Evolutionary conservation across 2,888 invertebrate genomes (phyloP).

Genomic region (Neocrepidodera transversa): DNA sequence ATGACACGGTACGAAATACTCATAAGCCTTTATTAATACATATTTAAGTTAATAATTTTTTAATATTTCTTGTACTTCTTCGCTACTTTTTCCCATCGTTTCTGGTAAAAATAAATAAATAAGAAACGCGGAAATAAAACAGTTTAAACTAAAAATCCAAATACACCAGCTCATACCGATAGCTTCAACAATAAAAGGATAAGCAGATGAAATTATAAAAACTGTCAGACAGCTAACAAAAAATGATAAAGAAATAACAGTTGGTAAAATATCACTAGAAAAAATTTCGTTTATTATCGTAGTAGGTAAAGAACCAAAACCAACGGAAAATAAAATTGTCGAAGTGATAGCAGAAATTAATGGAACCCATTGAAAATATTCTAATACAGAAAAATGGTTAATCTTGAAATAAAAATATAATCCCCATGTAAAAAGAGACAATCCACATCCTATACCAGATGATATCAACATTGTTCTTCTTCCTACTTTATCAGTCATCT

Average conservation of each 20-base stretch:
- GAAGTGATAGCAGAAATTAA: not conserved
- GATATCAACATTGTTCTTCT: not conserved
- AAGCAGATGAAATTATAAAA: not conserved
- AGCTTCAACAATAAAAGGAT: conserved; percentile 5
- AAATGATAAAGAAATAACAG: conserved; percentile 5
- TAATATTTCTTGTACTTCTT: conserved; percentile 19
- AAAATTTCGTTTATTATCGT: conserved; percentile 17
- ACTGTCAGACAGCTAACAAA: not conserved
- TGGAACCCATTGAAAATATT: not conserved
- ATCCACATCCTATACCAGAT: not conserved
- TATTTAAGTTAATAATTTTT: not conserved
- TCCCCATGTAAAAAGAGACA: conserved; percentile 3
- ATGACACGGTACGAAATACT: no score
- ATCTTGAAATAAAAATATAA: conserved; percentile 4
- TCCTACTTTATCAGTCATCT: not conserved
- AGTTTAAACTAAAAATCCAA: conserved; percentile 17
- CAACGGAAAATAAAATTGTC: conserved; percentile 9
- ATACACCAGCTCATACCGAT: conserved; percentile 16
- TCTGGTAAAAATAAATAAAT: conserved; percentile 28
- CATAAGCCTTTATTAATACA: no score
- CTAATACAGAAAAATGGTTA: not conserved
- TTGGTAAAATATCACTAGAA: conserved; percentile 12
- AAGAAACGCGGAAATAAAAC: conserved; percentile 7
- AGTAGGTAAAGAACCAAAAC: conserved; percentile 18
- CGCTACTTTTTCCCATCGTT: conserved; percentile 24